These are phyloP conservation scores for Nansenia antarctica DNA, from an alignment of 2,113 vertebrate species.

Conservation along the genomic window DNA sequence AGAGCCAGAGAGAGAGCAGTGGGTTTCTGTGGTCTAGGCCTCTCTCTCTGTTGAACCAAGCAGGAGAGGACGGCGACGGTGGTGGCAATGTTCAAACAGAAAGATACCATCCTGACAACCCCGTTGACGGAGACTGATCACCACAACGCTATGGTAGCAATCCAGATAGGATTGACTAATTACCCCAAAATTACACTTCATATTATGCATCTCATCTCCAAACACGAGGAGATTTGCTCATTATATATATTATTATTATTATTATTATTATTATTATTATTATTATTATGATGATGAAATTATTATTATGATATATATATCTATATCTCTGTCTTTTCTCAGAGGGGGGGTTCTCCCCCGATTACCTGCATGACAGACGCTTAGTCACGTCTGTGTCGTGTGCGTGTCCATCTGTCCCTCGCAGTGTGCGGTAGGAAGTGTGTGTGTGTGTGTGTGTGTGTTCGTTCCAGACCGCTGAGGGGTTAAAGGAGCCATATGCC, in stretches of 20 bases:
- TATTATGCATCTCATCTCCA: no score
- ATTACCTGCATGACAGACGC: no score
- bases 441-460: neutral
- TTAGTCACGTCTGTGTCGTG: neutral
- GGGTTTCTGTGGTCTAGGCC: neutral
- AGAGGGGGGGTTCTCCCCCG: no score
- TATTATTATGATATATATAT: no score
- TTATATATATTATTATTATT: no score
- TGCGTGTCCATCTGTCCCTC: neutral
- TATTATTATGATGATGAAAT: no score
- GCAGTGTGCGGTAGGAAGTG: constrained; percentile 11
- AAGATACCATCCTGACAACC: neutral
- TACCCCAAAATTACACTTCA: no score
- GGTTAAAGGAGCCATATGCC: constrained; percentile 55
- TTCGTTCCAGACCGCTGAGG: constrained; percentile 11
- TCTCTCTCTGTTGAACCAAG: neutral
- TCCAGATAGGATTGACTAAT: neutral
- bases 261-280: no score
- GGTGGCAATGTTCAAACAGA: neutral
- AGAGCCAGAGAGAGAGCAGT: neutral
- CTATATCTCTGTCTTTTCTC: no score
- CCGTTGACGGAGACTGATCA: neutral
- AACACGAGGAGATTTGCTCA: no score
- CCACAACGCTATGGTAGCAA: neutral
- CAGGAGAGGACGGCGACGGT: no score